Base-by-base conservation (phyloP, 1,140 invertebrate genomes). In the Lethocerus indicus region DNA sequence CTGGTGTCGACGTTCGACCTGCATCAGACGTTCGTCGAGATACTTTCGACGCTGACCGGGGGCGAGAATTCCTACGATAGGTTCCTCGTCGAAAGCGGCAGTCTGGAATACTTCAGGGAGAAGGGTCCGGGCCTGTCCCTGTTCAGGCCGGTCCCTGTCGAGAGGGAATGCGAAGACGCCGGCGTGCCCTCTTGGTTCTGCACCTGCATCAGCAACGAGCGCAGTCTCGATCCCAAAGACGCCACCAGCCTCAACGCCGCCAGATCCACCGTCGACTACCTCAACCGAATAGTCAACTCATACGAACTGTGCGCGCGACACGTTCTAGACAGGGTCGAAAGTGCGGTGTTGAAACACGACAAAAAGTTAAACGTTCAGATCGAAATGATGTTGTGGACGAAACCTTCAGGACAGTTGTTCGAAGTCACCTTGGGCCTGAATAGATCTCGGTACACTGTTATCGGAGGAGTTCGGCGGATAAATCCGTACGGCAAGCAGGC, bases 251-350 rank as follows among this genome's bases (percentile, higher is more conserved):
- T 39, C 24, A 44, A 70, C 12, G 73, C 71, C 1, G 74, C 73
- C 0, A 58, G 64, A 1, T 71, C 73, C 49, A 58, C 82, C 4
- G 65, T 84, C 0, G 56, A 64, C 1, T 62, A 79, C 51, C 67
- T 87, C 1, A 87, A 87, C 58, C 39, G 57, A 5, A 61, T 78
- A 52, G 50, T 86, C 1, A 59, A 62, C 9, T 66, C 67, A 5
- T 74, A 77, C 56, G 56, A 61, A 1, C 65, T 76, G 37, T 86
- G 81, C 61, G 21, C 60, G 3, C 37, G 24, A 9, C 53, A 54
- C 4, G 42, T 48, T 29, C 27, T 54, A 13, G 45, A 37, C 16
- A 37, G 47, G 29, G 47, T 58, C 12, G 54, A 56, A 39, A 20
- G 45, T 5, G 27, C 52, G 12, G 27, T 49, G 26, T 20, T 57